Evolutionary conservation across 2,797 vertebrate species (phyloP).

Genomic region (Lepidocolaptes lacrymiger): DNA sequence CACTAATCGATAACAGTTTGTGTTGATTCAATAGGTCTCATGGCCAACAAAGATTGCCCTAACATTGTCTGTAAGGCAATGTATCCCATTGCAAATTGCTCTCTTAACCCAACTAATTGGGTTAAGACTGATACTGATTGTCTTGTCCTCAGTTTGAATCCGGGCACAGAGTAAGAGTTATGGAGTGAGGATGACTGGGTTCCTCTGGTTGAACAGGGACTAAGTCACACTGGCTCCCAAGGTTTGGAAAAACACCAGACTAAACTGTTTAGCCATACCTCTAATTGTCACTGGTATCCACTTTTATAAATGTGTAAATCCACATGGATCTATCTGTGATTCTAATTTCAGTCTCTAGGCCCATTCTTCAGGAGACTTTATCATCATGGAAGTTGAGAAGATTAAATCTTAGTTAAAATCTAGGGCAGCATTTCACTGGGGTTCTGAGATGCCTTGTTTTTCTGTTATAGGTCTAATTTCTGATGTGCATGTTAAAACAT

Average conservation of each 20-base stretch:
- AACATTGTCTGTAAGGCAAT: background rate
- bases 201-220: background rate
- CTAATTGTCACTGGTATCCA: background rate
- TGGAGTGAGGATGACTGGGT: rapidly evolving
- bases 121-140: no score
- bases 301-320: background rate
- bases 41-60: background rate
- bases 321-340: background rate
- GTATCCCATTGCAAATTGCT: background rate
- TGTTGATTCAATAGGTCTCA: background rate
- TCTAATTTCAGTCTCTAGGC: background rate
- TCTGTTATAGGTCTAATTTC: background rate
- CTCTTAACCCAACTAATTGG: background rate
- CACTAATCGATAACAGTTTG: background rate
- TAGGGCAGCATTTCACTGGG: background rate
- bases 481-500: background rate
- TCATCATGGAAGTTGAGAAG: background rate
- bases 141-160: background rate
- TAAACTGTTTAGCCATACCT: background rate
- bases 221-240: background rate
- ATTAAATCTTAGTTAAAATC: background rate
- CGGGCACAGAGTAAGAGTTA: background rate
- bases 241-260: background rate
- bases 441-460: background rate
- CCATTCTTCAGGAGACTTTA: background rate